A percentile compares a stretch with the other conserved stretches of the same genome.
Conservation (phyloP, 2,113 vertebrate genomes). For the Nibea albiflora region DNA sequence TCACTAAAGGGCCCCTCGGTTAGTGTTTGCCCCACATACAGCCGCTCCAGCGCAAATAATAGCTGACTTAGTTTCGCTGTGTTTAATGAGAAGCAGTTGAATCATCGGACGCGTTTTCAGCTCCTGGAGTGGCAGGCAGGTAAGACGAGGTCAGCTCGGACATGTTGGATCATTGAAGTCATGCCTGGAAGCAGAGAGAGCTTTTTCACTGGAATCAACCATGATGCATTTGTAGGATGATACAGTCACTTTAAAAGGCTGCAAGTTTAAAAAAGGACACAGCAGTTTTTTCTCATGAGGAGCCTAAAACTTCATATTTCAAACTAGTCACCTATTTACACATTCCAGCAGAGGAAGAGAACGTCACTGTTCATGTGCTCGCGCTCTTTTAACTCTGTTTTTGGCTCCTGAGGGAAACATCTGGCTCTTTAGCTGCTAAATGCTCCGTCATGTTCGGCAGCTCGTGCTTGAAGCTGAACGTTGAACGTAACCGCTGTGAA, state of each 20-base stretch:
- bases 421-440: too few species aligned
- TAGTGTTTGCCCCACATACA: constrained; percentile 62
- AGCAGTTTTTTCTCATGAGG: not conserved
- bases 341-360: too few species aligned
- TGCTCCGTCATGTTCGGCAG: too few species aligned
- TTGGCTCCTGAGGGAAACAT: too few species aligned
- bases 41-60: constrained; percentile 35
- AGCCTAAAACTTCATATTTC: not conserved
- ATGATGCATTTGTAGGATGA: not conserved
- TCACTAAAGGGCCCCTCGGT: constrained; percentile 54
- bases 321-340: too few species aligned
- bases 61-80: constrained; percentile 44
- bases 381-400: too few species aligned
- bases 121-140: not conserved
- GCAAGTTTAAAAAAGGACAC: not conserved
- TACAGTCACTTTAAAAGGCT: not conserved
- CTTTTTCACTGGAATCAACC: not conserved
- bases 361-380: too few species aligned
- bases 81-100: constrained; percentile 40
- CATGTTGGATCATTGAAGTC: constrained; percentile 23
- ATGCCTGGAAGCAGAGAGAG: not conserved
- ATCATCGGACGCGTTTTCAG: constrained; percentile 21
- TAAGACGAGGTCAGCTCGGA: constrained; percentile 23
- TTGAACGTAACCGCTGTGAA: too few species aligned
- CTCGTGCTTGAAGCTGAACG: too few species aligned